Evolutionary conservation across 2,113 vertebrate species (phyloP), one percentile per base, ranked within the genome.

Genomic region (Saccopteryx leptura): DNA sequence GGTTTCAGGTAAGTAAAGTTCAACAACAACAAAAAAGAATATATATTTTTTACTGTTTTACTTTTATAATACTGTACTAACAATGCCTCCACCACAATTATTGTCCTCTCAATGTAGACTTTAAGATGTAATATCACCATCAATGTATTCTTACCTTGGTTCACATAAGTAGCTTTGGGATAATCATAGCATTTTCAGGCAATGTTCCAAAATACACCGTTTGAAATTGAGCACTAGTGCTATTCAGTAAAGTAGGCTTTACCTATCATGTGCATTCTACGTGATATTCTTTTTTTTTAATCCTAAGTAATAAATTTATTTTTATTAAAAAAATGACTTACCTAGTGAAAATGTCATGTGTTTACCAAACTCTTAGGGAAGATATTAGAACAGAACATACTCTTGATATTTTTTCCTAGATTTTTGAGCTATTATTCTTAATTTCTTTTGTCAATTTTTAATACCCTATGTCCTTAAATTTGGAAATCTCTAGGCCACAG

Each of bases 131-230:
- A 46, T 56, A n/a, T 46, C 31, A 69, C 66, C 31, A 61, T 66
- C 14, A 68, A 21, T 7, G 58, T 18, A 75, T 65, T 61, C 18
- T 83, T 63, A 63, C 24, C 31, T 69, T 87, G 33, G 12, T 80
- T 0, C 10, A 95, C 19, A 72, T 17, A 78, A 89, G 28, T 19
- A 90, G 14, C 39, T 91, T 97, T 95, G 68, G 52, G 5, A 60
- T 63, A 12, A 39, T 91, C 79, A 95, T 89, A 96, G 68, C 90
- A 65, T 92, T 76, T 96, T 96, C 81, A 97, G 90, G 14, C 50
- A 91, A 50, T 94, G 90, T 91, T 96, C 68, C 28, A 96, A 90
- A 93, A 72, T 12, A 78, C 68, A 95, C 87, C 69, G 82, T 94
- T 26, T 65, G 90, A 96, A 96, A 61, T n/a, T 94, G 96, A 97